These are phyloP conservation scores for Myotis vivesi DNA, from an alignment of 2,797 vertebrate species.

Conservation along the genomic window DNA sequence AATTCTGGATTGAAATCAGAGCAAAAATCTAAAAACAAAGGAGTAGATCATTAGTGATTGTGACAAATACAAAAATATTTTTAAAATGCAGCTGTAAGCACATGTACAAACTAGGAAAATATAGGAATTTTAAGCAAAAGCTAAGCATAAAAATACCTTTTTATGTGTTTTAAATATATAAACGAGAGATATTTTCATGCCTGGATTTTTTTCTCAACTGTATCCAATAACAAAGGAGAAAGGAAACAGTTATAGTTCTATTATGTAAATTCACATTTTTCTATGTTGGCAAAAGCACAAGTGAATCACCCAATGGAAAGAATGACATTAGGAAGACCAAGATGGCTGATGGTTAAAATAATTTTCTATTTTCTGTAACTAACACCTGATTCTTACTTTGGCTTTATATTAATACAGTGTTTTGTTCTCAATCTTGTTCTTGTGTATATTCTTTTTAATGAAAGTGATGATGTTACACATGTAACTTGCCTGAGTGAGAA, in stretches of 20 bases:
- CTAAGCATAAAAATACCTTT: slow-evolving; percentile 41
- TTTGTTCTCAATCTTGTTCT: not conserved
- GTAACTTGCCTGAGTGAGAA: slow-evolving; percentile 98
- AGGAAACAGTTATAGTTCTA: not conserved
- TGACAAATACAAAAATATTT: slow-evolving; percentile 17
- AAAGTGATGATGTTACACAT: slow-evolving; percentile 65
- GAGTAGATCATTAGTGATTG: not conserved
- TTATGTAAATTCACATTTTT: not conserved
- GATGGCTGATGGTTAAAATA: not conserved
- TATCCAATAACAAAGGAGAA: not conserved
- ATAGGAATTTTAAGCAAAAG: slow-evolving; percentile 11
- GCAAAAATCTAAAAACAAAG: not conserved
- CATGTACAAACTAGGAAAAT: not conserved
- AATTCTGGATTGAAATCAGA: slow-evolving; percentile 42
- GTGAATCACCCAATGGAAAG: not conserved
- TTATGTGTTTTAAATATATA: not conserved
- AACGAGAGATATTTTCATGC: not conserved
- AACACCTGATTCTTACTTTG: not conserved
- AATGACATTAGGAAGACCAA: not conserved
- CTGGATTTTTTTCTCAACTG: not conserved
- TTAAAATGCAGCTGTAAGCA: not conserved
- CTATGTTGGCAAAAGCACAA: slow-evolving; percentile 4
- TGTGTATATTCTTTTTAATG: slow-evolving; percentile 30
- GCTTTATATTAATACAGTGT: not conserved
- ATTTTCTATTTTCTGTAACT: not conserved